Percentiles rank a stretch among this genome's conserved stretches.
Conservation (phyloP, 2,888 invertebrate genomes). For the Volucella bombylans region DNA sequence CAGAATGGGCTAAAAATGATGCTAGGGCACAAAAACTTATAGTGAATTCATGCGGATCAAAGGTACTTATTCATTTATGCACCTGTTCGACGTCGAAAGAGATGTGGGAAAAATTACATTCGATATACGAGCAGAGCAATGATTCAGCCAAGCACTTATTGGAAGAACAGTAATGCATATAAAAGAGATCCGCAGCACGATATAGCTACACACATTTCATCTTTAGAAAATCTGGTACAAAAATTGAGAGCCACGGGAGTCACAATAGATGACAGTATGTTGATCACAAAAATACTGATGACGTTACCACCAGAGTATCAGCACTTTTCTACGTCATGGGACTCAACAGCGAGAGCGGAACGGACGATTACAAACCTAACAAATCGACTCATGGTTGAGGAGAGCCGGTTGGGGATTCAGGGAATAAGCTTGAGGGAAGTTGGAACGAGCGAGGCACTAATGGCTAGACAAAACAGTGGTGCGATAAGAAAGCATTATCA, state of each 20-base stretch:
- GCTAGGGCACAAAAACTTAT: slow-evolving; percentile 49
- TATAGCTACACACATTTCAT: slow-evolving; percentile 46
- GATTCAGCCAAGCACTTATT: slow-evolving; percentile 38
- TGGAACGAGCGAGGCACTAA: slow-evolving; percentile 25
- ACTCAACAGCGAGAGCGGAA: slow-evolving; percentile 26
- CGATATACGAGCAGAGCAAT: slow-evolving; percentile 38
- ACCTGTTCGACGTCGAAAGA: too few relatives aligned
- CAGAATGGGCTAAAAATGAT: slow-evolving; percentile 30
- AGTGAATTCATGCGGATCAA: too few relatives aligned
- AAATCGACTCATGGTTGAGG: slow-evolving; percentile 45
- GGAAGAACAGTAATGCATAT: slow-evolving; percentile 44
- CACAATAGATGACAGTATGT: slow-evolving; percentile 41
- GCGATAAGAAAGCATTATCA: too few relatives aligned
- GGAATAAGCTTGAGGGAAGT: slow-evolving; percentile 28
- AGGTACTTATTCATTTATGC: too few relatives aligned
- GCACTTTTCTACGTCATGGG: slow-evolving; percentile 36
- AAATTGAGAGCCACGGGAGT: slow-evolving; percentile 29
- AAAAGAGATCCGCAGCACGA: too few relatives aligned
- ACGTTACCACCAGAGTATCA: slow-evolving; percentile 30
- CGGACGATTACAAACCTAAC: slow-evolving; percentile 29
- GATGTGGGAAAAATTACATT: slow-evolving; percentile 46
- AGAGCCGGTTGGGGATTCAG: slow-evolving; percentile 31
- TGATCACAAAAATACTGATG: slow-evolving; percentile 47
- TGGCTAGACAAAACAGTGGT: slow-evolving; percentile 32
- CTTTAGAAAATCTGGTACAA: slow-evolving; percentile 35